A percentile compares a stretch with the other conserved stretches of the same genome.
phyloP scores from a whole-genome alignment of 2,113 vertebrate genomes.

The Hystrix brachyura region DNA sequence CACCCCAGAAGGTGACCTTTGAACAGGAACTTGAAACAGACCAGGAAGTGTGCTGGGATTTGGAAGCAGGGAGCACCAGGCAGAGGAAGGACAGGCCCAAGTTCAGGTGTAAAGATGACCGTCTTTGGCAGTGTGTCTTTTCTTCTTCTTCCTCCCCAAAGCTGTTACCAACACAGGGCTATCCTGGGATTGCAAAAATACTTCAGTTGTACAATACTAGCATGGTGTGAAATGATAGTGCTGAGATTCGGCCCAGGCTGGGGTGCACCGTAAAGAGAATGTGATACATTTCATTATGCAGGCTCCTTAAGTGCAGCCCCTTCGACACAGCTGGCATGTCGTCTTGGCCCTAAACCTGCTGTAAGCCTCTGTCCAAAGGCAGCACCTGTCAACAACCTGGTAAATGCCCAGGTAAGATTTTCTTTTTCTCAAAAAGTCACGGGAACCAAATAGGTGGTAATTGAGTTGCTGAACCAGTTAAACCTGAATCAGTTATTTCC shows the following conservation, averaged over 20 bases:
- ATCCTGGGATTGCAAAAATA: fast-evolving
- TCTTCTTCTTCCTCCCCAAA: fast-evolving
- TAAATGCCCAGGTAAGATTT: not conserved
- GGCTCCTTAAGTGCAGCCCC: not conserved
- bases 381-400: not conserved
- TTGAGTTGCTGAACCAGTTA: not conserved
- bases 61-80: not conserved
- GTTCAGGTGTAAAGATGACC: not conserved
- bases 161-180: fast-evolving
- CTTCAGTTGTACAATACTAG: fast-evolving
- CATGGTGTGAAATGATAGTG: fast-evolving
- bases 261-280: fast-evolving
- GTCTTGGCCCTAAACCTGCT: not conserved
- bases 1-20: not conserved
- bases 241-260: fast-evolving
- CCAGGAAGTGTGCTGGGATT: fast-evolving
- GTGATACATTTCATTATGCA: fast-evolving
- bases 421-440: not conserved
- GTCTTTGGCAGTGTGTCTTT: not conserved
- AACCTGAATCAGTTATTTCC: not conserved
- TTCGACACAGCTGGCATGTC: not conserved
- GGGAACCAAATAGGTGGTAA: not conserved
- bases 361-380: not conserved
- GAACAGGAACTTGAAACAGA: not conserved
- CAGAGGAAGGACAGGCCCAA: not conserved